Base-by-base conservation (phyloP, 2,113 vertebrate genomes). In the Argyrosomus japonicus region DNA sequence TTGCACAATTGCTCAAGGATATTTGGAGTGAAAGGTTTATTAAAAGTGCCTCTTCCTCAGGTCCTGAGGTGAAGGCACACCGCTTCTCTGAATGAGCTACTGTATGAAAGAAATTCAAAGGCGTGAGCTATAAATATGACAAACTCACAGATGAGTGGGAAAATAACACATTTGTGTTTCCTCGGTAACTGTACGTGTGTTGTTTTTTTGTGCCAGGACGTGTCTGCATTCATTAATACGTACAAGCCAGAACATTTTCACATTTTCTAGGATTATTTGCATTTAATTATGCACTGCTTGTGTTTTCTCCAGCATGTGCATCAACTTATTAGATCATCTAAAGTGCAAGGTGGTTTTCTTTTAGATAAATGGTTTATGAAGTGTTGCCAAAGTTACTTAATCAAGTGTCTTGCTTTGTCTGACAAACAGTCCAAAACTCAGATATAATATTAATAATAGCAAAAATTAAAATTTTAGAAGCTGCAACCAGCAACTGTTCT, bases 11-110 rank as follows among this genome's bases (percentile, higher is more conserved):
- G 21, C 23, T 75, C 13, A 75, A 40, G 21, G 60, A 40, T 19
- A 82, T 83, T 50, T 45, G 15, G 47, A 62, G 18, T 43, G 13
- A 58, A 62, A 9, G 17, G 68, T 21, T 80, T 45, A 11, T 48
- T 32, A 50, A 48, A 73, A 68, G 12, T 3, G 11, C 2, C 27
- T 1, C 7, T 29, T 40, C 62, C 23, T 51, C n/a, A 4, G 21
- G 47, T 43, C 11, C 43, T 70, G 67, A 32, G 25, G 25, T 63
- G 18, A 54, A 47, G 58, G 5, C 61, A 32, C 10, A 18, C 15
- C 10, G 6, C 19, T 15, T 50, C 47, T 69, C 23, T 79, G 32
- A 78, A 70, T 50, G 14, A 50, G 36, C 29, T 15, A 12, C 5
- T 7, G 51, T 5, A 32, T 25, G 53, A 84, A 69, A 29, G 7